Evolutionary conservation across 2,888 invertebrate species (phyloP).

Genomic region (Campoplex capitator): DNA sequence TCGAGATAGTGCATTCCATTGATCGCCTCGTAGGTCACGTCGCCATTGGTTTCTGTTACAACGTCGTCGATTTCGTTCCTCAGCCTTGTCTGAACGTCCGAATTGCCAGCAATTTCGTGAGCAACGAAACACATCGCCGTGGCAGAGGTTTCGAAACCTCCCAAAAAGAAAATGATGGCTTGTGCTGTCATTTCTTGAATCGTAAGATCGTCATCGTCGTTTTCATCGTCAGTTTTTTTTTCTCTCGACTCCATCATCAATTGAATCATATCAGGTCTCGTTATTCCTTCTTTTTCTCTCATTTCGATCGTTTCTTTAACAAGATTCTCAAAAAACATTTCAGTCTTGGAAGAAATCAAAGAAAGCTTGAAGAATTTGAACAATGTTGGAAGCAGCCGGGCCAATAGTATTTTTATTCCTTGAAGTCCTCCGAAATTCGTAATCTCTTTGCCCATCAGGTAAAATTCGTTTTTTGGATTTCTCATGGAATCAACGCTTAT

Average conservation of each 20-base stretch:
- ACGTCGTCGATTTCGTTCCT: background rate
- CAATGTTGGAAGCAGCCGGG: background rate
- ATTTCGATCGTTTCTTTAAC: background rate
- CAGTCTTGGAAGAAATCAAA: background rate
- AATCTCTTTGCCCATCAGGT: background rate
- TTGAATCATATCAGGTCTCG: background rate
- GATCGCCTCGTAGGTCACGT: slow-evolving; percentile 83
- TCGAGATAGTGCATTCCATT: slow-evolving; percentile 86
- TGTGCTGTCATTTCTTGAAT: background rate
- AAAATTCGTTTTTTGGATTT: background rate
- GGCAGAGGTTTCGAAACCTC: background rate
- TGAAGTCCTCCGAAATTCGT: background rate
- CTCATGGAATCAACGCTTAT: background rate
- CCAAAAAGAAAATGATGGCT: background rate
- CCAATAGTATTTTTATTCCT: background rate
- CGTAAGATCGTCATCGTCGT: background rate
- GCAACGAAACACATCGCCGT: background rate
- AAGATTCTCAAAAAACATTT: background rate
- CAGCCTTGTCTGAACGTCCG: background rate
- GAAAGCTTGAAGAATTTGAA: background rate
- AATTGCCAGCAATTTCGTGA: background rate
- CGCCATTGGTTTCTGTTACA: slow-evolving; percentile 69
- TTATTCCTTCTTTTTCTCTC: background rate
- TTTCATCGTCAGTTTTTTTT: background rate
- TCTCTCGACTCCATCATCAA: background rate